Evolutionary conservation across 2,113 vertebrate species (phyloP).

Genomic region (Macaca nemestrina): DNA sequence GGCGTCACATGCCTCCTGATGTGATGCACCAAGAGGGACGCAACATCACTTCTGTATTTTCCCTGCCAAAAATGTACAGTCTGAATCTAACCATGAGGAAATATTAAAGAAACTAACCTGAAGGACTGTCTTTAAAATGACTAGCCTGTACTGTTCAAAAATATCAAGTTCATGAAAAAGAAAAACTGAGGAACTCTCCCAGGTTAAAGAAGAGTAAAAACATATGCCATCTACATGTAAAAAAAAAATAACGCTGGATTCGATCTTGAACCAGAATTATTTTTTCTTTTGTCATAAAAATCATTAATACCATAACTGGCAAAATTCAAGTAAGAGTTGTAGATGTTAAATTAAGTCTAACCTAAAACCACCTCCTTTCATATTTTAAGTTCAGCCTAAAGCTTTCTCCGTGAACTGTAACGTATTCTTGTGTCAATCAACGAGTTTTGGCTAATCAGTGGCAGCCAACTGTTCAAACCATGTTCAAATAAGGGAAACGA

Average conservation of each 20-base stretch:
- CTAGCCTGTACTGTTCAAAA: background rate
- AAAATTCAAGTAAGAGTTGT: background rate
- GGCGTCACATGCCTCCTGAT: background rate
- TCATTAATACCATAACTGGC: background rate
- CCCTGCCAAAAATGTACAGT: background rate
- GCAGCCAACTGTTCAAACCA: too few species aligned
- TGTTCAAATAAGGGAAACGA: too few species aligned
- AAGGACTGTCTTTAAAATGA: background rate
- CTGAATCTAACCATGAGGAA: background rate
- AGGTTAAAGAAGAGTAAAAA: background rate
- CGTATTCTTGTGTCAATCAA: too few species aligned
- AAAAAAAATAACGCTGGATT: background rate
- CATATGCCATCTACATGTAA: background rate
- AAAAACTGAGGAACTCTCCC: background rate
- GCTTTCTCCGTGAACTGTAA: too few species aligned
- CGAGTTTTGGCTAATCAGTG: too few species aligned
- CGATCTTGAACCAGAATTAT: background rate
- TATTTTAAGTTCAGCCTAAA: too few species aligned
- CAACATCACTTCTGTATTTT: background rate
- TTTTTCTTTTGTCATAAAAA: background rate
- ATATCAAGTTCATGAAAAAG: background rate
- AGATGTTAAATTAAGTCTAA: background rate
- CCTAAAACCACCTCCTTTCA: too few species aligned
- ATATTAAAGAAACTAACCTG: slow-evolving; percentile 1
- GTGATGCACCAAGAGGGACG: background rate